phyloP scores from a whole-genome alignment of 2,888 invertebrate genomes.

The Byasa hedistus region DNA sequence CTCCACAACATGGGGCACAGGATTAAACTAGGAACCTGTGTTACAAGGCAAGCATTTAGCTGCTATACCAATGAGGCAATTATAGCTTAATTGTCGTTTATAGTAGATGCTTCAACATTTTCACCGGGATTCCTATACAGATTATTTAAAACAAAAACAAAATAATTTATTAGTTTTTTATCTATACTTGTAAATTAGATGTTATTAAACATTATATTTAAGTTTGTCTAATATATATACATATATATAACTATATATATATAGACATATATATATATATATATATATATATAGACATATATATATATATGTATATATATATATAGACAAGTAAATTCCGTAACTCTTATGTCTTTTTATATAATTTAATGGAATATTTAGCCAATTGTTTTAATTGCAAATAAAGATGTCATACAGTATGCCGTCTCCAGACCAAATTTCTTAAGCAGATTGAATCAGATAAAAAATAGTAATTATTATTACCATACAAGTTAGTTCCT shows the following conservation, averaged over 20 bases:
- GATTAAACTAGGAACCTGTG: no score
- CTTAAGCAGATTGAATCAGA: not conserved
- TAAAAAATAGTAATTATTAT: not conserved
- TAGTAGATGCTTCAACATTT: not conserved
- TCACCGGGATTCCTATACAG: not conserved
- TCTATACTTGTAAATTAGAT: not conserved
- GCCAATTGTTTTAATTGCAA: not conserved
- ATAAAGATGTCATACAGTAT: not conserved
- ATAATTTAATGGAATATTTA: no score
- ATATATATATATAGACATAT: no score
- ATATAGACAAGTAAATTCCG: not conserved
- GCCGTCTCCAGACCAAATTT: not conserved
- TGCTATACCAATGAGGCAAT: no score
- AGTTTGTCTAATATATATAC: not conserved
- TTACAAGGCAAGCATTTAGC: no score
- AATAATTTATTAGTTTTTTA: no score
- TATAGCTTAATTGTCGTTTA: no score
- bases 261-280: not conserved
- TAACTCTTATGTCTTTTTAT: not conserved
- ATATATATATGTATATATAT: no score
- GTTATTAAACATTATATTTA: not conserved
- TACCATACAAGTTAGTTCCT: not conserved
- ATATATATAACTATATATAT: not conserved
- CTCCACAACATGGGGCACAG: no score
- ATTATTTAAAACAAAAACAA: not conserved